Evolutionary conservation across 2,113 vertebrate genomes (phyloP), one percentile per base, ranked within the genome.

Genomic region (Corvus hawaiiensis): DNA sequence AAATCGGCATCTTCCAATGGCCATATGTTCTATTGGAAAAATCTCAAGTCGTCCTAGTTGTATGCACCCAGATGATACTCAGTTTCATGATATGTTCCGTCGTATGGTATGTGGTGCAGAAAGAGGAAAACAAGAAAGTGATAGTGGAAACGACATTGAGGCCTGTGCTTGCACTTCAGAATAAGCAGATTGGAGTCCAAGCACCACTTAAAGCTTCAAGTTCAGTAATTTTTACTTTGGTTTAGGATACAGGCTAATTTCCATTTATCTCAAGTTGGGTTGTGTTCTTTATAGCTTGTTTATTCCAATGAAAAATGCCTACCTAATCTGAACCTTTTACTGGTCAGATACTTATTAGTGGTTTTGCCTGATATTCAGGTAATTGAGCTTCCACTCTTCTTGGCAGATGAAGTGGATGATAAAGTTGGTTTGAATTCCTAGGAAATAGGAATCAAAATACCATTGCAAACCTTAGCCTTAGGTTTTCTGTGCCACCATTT

Each of bases 21-120:
- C 90, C 95, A 94, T 96, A 95, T 97, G 96, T 94, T 96, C 85
- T 89, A 64, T 87, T 95, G 94, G 95, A 97, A 95, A 72, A 93
- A 33, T 91, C 87, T 96, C 96, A 96, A 95, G 93, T 54, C 61
- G 1, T 94, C 84, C 71, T 96, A 49, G 84, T 95, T 85, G 80
- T 91, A 33, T 72, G 78, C 84, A 92, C 94, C 89, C 93, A 97
- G 93, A 95, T 95, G 93, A 96, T 91, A 89, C 48, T 85, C 81
- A 43, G 88, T 77, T 95, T 92, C 92, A 46, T 93, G 67, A 59
- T 94, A 88, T 90, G 92, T 95, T 94, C 88, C 2, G 1, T 94
- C 61, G 7, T 94, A 85, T 93, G 93, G 62, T 96, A 94, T 86
- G 92, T 90, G 71, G 82, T 85, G 43, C 81, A 90, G 80, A 86